phyloP scores from a whole-genome alignment of 2,113 vertebrate species.

The Aspidoscelis tigris region DNA sequence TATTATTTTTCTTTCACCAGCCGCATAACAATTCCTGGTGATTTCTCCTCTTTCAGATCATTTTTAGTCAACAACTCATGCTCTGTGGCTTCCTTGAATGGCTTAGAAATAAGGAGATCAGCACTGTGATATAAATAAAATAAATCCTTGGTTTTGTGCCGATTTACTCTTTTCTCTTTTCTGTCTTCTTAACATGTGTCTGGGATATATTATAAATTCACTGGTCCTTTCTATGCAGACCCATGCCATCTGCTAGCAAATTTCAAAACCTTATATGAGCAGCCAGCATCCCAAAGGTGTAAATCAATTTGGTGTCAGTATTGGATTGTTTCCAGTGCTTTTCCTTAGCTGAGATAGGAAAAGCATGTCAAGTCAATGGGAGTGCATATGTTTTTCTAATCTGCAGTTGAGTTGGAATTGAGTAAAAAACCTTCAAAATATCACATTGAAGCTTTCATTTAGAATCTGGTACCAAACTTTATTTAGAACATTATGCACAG shows the following conservation, averaged over 20 bases:
- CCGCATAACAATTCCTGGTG: background rate
- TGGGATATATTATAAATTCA: conserved; percentile 54
- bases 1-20: background rate
- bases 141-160: conserved; percentile 1
- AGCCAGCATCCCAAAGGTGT: conserved; percentile 72
- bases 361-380: conserved; percentile 67
- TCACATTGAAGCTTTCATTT: conserved; percentile 39
- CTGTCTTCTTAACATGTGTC: conserved; percentile 29
- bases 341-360: conserved; percentile 66
- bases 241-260: conserved; percentile 70
- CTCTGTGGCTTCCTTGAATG: background rate
- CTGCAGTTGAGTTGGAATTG: conserved; percentile 49
- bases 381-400: conserved; percentile 68
- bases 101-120: conserved; percentile 17
- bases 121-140: conserved; percentile 9
- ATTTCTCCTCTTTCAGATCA: conserved; percentile 2
- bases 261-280: conserved; percentile 67
- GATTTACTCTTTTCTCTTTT: conserved; percentile 37
- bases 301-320: conserved; percentile 73
- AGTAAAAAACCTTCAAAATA: conserved; percentile 56
- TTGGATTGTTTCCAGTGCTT: conserved; percentile 70
- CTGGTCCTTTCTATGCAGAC: conserved; percentile 57
- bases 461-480: conserved; percentile 33
- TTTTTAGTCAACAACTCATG: background rate
- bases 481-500: conserved; percentile 22